Base-by-base conservation (phyloP, 2,113 vertebrate genomes). In the Cyrtonyx montezumae region DNA sequence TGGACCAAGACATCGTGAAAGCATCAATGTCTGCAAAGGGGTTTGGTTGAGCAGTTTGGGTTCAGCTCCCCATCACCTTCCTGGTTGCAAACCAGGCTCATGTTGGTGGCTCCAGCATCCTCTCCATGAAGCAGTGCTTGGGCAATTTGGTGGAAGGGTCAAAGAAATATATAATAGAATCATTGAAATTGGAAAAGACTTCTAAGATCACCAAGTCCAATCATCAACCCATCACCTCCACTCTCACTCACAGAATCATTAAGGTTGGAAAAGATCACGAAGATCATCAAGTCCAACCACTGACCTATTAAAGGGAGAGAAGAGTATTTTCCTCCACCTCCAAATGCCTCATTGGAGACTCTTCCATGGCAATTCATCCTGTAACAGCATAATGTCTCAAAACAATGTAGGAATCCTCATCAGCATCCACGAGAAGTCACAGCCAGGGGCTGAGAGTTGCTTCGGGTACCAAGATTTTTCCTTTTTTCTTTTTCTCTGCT, bases 301-400 rank as follows among this genome's bases (percentile, higher is more conserved):
- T 26, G 25, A 28, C 14, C 51, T 14, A 16, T 53, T 28, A 28
- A 25, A 25, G 5, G 59, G 18, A 78, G 30, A 63, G 37, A 23
- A 45, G 17, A 28, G 14, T 20, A 25, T 23, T 22, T 22, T 26
- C n/a, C 46, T 67, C 19, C 45, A 23, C 17, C 26, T 81, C 70
- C 55, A 37, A 69, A 30, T 20, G 25, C 19, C 56, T 37, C 63
- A 3, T 3, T 3, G 51, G 40, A 65, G 28, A 13, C 34, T 66
- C n/a, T 51, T 30, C 11, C 45, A 8, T 7, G 37, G 49, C 45
- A 30, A 15, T 7, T 0, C 68, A 37, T 21, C 43, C 36, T 3
- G 0, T 2, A 22, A 40, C 25, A 20, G 22, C 0, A 0, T 4
- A 11, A 4, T 8, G 23, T 9, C 36, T 23, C 36, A 37, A 12